Conservation (phyloP, 1,140 invertebrate genomes). For the Anastatus disparis region DNA sequence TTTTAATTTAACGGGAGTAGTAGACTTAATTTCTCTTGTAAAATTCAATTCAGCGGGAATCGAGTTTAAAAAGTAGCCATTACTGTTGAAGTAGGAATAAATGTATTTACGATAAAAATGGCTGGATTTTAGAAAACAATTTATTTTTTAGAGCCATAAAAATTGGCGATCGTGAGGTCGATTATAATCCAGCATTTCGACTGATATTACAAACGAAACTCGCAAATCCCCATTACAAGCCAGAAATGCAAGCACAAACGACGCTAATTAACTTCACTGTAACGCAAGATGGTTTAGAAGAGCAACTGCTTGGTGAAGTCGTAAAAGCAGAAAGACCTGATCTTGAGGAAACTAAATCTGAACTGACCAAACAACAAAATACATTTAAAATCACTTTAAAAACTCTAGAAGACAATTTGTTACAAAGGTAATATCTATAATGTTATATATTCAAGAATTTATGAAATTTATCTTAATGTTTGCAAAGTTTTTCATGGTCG, state of each 20-base stretch:
- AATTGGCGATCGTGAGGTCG: constrained; percentile 92
- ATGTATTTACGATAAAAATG: too few relatives aligned
- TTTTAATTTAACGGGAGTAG: too few relatives aligned
- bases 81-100: too few relatives aligned
- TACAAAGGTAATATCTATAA: constrained; percentile 67
- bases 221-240: constrained; percentile 95
- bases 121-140: too few relatives aligned
- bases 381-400: constrained; percentile 95
- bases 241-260: constrained; percentile 96
- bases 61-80: too few relatives aligned
- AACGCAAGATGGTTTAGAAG: constrained; percentile 90
- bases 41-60: too few relatives aligned
- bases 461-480: too few relatives aligned
- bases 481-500: too few relatives aligned
- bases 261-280: constrained; percentile 96
- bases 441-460: constrained; percentile 7
- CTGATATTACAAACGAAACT: constrained; percentile 93
- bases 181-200: constrained; percentile 86
- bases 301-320: constrained; percentile 92
- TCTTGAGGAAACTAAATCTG: constrained; percentile 78
- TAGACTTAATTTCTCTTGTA: too few relatives aligned
- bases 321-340: constrained; percentile 94
- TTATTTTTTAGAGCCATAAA: constrained; percentile 72
- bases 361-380: constrained; percentile 92
- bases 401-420: constrained; percentile 87